Evolutionary conservation across 2,797 vertebrate genomes (phyloP), one percentile per base, ranked within the genome.

Genomic region (Heteromormyrus szaboi): DNA sequence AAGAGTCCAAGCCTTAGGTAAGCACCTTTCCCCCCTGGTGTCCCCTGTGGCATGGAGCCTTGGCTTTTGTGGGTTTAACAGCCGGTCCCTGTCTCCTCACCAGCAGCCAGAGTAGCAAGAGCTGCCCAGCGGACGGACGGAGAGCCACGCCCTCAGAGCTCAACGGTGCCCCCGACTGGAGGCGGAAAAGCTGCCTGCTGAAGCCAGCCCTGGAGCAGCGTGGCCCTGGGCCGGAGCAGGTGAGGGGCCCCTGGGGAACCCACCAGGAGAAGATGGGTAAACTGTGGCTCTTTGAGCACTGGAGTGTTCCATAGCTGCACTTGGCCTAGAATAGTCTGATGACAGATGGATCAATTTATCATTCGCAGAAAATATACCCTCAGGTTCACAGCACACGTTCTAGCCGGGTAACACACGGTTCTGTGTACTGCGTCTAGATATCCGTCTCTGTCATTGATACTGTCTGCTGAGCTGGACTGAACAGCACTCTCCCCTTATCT

Each of bases 121-220:
- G 93, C 89, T 93, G 95, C 85, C 94, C 94, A 65, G 90, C 94
- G 90, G 97, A 97, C 51, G 90, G 93, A 84, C 93, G 96, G 90
- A 92, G 94, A 81, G 72, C 93, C 86, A 94, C 93, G 48, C 95
- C 94, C 48, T 91, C 94, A 0, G 97, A 97, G 88, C 95, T 96
- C 90, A 97, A 97, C 29, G 96, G 97, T 86, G 90, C 96, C 0
- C 46, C 94, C 89, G 97, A 97, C 87, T 97, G 97, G 96, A 96
- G 95, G 91, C 97, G 94, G 91, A 96, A 96, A 90, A 91, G 91
- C 94, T 95, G 94, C 46, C 0, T 91, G 0, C 54, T 92, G 85
- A 95, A 96, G 88, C 95, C 93, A 89, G 94, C 92, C 89, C 94
- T 94, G 54, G 97, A 97, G 83, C 94, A 95, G 91, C 95, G 94